phyloP scores from a whole-genome alignment of 2,113 vertebrate genomes.

The Halcyon senegalensis region DNA sequence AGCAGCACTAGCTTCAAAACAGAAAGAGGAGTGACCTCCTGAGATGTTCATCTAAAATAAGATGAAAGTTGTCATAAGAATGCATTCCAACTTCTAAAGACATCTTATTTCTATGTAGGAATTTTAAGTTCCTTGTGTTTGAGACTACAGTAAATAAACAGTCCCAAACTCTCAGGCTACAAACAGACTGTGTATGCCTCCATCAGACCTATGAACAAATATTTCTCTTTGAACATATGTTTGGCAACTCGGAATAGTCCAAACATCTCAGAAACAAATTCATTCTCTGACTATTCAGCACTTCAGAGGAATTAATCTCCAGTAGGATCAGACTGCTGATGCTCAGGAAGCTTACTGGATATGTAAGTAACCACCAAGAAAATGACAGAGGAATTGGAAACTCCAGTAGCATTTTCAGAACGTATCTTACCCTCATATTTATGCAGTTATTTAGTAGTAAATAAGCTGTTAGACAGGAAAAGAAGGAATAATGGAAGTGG shows the following conservation, averaged over 20 bases:
- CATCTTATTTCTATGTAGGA: conserved; percentile 21
- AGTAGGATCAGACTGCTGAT: not conserved
- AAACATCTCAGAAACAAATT: not conserved
- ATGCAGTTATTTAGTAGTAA: not conserved
- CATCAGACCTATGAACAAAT: not conserved
- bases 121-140: not conserved
- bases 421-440: not conserved
- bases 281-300: not conserved
- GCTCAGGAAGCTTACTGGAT: not conserved
- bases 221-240: not conserved
- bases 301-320: not conserved
- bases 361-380: not conserved
- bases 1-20: conserved; percentile 2
- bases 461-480: not conserved
- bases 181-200: not conserved
- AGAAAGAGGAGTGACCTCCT: conserved; percentile 10
- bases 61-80: conserved; percentile 21
- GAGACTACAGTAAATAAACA: not conserved
- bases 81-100: conserved; percentile 27
- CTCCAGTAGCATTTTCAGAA: not conserved
- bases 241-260: not conserved
- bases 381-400: not conserved
- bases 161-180: not conserved
- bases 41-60: conserved; percentile 45
- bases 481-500: not conserved